phyloP scores from a whole-genome alignment of 2,113 vertebrate genomes.

The Ceyx cyanopectus region DNA sequence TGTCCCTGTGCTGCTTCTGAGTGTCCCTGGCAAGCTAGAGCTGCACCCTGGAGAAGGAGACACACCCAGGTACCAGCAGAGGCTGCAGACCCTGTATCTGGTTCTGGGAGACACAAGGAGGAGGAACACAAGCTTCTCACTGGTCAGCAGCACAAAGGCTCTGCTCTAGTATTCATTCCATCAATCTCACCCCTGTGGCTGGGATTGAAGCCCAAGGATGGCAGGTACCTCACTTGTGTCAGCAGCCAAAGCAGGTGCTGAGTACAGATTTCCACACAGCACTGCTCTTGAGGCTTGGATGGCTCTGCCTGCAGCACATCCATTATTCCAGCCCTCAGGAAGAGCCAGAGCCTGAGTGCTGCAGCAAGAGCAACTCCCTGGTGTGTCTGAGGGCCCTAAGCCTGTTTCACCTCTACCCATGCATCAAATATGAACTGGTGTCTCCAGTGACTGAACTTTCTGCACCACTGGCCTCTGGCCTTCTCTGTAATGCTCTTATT shows the following conservation, averaged over 20 bases:
- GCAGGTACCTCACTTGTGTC: neutral
- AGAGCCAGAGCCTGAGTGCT: fast-evolving
- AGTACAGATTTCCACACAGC: neutral
- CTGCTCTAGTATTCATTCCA: neutral
- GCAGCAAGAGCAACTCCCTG: conserved; percentile 18
- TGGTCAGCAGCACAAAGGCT: neutral
- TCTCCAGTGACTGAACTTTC: conserved; percentile 37
- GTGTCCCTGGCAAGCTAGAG: no score
- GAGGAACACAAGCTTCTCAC: neutral
- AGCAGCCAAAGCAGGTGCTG: neutral
- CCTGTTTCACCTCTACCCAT: conserved; percentile 46
- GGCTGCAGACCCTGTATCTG: neutral
- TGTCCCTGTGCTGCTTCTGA: fast-evolving
- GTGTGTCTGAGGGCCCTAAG: neutral
- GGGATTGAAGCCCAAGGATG: neutral
- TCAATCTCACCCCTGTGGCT: fast-evolving
- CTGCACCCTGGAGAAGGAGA: no score
- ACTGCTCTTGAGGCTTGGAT: neutral
- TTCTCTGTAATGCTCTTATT: conserved; percentile 40
- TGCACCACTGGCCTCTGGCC: neutral
- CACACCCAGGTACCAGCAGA: neutral
- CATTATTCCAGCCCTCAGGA: neutral
- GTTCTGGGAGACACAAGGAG: neutral
- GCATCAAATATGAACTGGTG: conserved; percentile 54
- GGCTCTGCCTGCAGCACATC: neutral